Evolutionary conservation across 2,888 invertebrate species (phyloP).

Genomic region (Lydus trimaculatus): DNA sequence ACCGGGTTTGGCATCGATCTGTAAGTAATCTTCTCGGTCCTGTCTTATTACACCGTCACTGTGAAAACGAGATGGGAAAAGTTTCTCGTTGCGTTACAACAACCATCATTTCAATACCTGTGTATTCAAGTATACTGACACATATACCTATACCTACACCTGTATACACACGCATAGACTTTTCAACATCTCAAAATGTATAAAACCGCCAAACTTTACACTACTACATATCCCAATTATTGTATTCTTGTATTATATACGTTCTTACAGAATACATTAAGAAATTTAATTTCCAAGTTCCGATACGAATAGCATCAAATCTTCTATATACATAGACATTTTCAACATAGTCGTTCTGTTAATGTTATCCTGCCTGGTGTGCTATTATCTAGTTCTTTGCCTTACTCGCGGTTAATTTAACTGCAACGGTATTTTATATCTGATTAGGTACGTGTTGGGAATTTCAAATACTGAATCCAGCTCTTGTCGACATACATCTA

Average conservation of each 20-base stretch:
- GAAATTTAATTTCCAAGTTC: slow-evolving; percentile 41
- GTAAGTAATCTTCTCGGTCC: slow-evolving; percentile 50
- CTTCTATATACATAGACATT: not conserved
- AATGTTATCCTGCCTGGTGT: slow-evolving; percentile 25
- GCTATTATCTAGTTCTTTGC: slow-evolving; percentile 45
- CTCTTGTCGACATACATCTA: not conserved
- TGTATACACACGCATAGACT: not conserved
- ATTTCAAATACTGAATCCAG: slow-evolving; percentile 32
- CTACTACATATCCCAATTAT: slow-evolving; percentile 25
- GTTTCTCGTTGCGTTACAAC: slow-evolving; percentile 29
- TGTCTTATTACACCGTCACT: slow-evolving; percentile 42
- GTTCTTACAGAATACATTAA: slow-evolving; percentile 35
- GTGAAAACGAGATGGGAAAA: slow-evolving; percentile 39
- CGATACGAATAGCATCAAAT: not conserved
- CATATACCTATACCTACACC: not conserved
- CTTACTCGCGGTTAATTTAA: slow-evolving; percentile 43
- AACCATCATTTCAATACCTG: slow-evolving; percentile 3
- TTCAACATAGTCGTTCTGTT: slow-evolving; percentile 24
- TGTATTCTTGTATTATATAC: slow-evolving; percentile 39
- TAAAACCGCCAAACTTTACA: too few species aligned
- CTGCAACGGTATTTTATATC: slow-evolving; percentile 44
- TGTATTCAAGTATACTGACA: not conserved
- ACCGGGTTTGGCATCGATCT: slow-evolving; percentile 52
- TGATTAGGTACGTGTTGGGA: slow-evolving; percentile 45
- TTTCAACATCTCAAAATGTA: not conserved